Base-by-base conservation (phyloP, 2,797 vertebrate species). In the Silurus aristotelis region DNA sequence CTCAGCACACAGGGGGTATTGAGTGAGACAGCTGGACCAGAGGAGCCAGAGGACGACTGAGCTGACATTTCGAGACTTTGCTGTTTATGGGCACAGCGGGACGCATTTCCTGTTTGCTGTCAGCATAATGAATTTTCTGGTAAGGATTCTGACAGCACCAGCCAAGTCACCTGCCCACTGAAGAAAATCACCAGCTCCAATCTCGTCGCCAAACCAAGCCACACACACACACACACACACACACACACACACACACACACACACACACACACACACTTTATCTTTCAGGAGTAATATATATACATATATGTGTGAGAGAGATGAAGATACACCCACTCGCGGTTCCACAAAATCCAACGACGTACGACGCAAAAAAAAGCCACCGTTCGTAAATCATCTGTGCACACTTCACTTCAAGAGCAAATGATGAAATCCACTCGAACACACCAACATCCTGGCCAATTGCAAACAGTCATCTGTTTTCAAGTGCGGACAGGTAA, bases 131-230 rank as follows among this genome's bases (percentile, higher is more conserved):
- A 92, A 91, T 80, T 84, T 91, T 86, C 90, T 88, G 78, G 60
- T 90, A 85, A 92, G 89, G 85, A 84, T 90, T 92, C 87, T 88
- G 91, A 84, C 87, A 60, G 86, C 38, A 52, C 66, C 46, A 66
- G 84, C 56, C 80, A 90, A 90, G 89, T 91, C 91, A 91, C 91
- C 92, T 91, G 90, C 90, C 86, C 38, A 64, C 72, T 85, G 91
- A 89, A 90, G 89, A 91, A 92, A 91, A 93, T 94, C 92, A 91
- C 88, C 75, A 70, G 63, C 73, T 85, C 67, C 55, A 73, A 61
- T 61, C 83, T 83, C 64, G 60, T 85, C 38, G 25, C 14, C 20
- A 25, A 10, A 68, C 17, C 60, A 75, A 73, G 3, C 22, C 38
- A 63, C 76, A 71, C n/a, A 61, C 68, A n/a, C 56, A 84, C 73